These are phyloP conservation scores for Rutilus rutilus DNA, from an alignment of 2,113 vertebrate species.

Conservation along the genomic window DNA sequence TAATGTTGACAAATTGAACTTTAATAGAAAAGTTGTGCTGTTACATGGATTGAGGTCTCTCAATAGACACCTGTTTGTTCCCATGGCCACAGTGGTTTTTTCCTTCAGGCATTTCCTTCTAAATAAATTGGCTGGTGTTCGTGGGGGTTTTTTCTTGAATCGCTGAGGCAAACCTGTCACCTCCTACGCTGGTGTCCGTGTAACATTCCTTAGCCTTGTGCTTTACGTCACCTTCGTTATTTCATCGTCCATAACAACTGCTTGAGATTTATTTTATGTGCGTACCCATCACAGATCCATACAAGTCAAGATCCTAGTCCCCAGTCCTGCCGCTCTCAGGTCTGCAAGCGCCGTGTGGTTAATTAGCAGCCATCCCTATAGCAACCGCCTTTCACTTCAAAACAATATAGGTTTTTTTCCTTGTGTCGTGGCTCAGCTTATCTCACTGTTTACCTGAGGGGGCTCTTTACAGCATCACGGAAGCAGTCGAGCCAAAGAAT, in stretches of 20 bases:
- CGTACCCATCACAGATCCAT: not conserved
- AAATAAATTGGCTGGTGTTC: constrained; percentile 28
- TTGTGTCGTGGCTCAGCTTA: constrained; percentile 33
- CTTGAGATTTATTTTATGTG: not conserved
- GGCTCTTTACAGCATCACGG: not conserved
- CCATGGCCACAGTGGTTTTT: not conserved
- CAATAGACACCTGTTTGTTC: constrained; percentile 22
- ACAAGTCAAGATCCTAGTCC: constrained; percentile 26
- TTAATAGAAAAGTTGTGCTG: not conserved
- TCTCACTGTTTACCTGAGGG: constrained; percentile 53
- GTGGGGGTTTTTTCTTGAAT: constrained; percentile 5
- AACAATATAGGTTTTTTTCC: constrained; percentile 46
- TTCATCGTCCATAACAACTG: constrained; percentile 35
- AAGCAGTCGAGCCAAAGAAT: not conserved
- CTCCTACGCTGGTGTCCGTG: not conserved
- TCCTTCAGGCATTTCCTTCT: not conserved
- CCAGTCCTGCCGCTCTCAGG: constrained; percentile 38
- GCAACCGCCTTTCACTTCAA: constrained; percentile 54
- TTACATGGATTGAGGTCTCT: not conserved
- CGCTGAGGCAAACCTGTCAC: not conserved
- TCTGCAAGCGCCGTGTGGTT: constrained; percentile 38
- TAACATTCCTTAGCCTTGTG: constrained; percentile 27
- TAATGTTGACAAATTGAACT: not conserved
- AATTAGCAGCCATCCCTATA: constrained; percentile 57
- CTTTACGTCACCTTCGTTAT: constrained; percentile 1